Evolutionary conservation across 2,113 vertebrate genomes (phyloP).

Genomic region (Chroicocephalus ridibundus): DNA sequence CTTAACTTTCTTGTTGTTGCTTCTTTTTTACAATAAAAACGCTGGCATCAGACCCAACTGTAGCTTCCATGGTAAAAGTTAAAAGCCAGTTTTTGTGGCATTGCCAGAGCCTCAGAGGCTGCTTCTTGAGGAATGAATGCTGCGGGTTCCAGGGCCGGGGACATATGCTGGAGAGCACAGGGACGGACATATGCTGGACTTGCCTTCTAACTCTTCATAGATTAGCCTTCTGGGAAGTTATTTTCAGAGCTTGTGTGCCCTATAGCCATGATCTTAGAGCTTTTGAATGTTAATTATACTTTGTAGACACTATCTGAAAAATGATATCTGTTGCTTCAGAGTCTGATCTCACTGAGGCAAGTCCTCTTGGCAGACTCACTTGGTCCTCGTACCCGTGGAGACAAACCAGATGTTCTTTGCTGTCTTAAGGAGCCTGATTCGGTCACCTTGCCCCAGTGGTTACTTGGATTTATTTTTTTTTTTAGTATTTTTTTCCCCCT

Average conservation of each 20-base stretch:
- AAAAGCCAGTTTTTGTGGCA: background rate
- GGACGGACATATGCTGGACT: accelerated
- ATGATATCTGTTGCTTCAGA: background rate
- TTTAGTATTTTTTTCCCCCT: background rate
- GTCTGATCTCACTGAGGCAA: background rate
- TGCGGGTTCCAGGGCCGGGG: background rate
- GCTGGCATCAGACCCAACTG: background rate
- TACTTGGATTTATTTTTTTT: background rate
- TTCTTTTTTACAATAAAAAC: background rate
- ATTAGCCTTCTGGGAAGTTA: background rate
- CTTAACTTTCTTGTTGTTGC: background rate
- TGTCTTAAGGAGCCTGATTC: background rate
- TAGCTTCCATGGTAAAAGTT: background rate
- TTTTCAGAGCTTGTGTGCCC: background rate
- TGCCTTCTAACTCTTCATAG: background rate
- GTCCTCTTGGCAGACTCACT: background rate
- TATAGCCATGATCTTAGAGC: background rate
- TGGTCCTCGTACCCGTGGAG: background rate
- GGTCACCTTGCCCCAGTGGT: background rate
- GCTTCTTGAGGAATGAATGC: background rate
- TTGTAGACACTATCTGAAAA: background rate
- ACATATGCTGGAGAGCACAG: too few species aligned
- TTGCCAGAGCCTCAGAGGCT: background rate
- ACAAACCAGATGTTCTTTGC: background rate
- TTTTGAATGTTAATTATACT: background rate